Percentiles rank a stretch among this genome's conserved stretches.
These are phyloP conservation scores for Octonoba sinensis DNA, from an alignment of 2,888 invertebrate genomes.

Conservation along the genomic window DNA sequence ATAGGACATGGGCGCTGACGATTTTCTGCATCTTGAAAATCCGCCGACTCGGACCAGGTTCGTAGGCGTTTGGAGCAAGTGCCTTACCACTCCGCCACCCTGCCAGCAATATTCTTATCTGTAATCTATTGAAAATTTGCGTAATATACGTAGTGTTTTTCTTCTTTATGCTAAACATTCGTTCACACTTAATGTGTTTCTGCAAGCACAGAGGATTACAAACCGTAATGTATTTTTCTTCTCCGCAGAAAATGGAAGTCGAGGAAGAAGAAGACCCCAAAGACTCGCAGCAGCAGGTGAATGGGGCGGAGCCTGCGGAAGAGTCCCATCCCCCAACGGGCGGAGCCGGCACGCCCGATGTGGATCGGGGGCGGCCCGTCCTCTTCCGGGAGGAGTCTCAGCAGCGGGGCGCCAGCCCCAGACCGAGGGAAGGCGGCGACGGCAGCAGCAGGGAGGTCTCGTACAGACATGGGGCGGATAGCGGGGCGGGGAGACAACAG, in stretches of 20 bases:
- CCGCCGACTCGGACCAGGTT: too few relatives aligned
- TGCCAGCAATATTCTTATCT: too few relatives aligned
- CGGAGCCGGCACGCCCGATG: constrained; percentile 39
- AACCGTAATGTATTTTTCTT: constrained; percentile 4
- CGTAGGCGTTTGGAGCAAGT: too few relatives aligned
- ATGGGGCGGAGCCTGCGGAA: constrained; percentile 20
- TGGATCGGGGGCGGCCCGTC: constrained; percentile 8
- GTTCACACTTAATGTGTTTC: too few relatives aligned
- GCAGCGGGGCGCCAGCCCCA: constrained; percentile 35
- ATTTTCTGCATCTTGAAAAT: too few relatives aligned
- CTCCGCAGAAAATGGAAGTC: constrained; percentile 61
- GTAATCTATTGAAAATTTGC: too few relatives aligned
- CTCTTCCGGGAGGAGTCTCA: constrained; percentile 38
- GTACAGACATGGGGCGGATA: constrained; percentile 13
- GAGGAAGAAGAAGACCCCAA: constrained; percentile 59
- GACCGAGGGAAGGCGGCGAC: constrained; percentile 37
- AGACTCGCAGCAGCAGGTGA: constrained; percentile 20
- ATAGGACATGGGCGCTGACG: too few relatives aligned
- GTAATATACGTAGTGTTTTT: too few relatives aligned
- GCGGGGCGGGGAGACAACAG: constrained; percentile 24
- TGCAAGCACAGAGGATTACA: too few relatives aligned
- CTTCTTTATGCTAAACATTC: too few relatives aligned
- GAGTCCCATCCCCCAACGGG: constrained; percentile 4
- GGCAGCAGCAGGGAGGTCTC: constrained; percentile 51
- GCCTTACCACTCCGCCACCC: too few relatives aligned